Percentiles rank a stretch among this genome's conserved stretches.
Conservation (phyloP, 2,888 invertebrate species). For the Agrotis ipsilon region DNA sequence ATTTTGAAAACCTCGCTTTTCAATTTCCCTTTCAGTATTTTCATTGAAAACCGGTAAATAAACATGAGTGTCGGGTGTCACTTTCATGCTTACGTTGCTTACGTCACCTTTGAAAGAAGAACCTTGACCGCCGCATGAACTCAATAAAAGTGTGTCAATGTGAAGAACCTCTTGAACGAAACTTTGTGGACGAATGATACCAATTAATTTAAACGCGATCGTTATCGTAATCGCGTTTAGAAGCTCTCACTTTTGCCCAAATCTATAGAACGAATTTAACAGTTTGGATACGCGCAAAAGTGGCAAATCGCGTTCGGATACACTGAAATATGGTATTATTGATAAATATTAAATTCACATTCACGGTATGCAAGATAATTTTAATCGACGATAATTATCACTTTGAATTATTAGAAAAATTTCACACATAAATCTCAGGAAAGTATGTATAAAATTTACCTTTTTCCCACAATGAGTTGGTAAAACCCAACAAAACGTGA, state of each 20-base stretch:
- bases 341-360: too few relatives aligned
- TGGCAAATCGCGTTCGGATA: too few relatives aligned
- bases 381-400: too few relatives aligned
- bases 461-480: background rate
- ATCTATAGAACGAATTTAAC: too few relatives aligned
- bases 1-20: background rate
- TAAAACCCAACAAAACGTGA: background rate
- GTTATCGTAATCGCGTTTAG: too few relatives aligned
- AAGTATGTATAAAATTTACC: background rate
- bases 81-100: background rate
- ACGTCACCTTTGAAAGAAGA: slow-evolving; percentile 2
- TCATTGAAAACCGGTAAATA: slow-evolving; percentile 14
- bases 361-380: too few relatives aligned
- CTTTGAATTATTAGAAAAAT: too few relatives aligned
- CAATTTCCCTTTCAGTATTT: background rate
- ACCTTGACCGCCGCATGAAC: slow-evolving; percentile 6
- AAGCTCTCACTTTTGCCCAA: too few relatives aligned
- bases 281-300: too few relatives aligned
- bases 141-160: slow-evolving; percentile 2
- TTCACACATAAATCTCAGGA: background rate
- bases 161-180: background rate
- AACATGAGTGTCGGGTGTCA: background rate
- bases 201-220: too few relatives aligned
- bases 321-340: too few relatives aligned
- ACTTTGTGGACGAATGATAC: background rate